Evolutionary conservation across 2,113 vertebrate genomes (phyloP).

Genomic region (Corythoichthys haematopterus): DNA sequence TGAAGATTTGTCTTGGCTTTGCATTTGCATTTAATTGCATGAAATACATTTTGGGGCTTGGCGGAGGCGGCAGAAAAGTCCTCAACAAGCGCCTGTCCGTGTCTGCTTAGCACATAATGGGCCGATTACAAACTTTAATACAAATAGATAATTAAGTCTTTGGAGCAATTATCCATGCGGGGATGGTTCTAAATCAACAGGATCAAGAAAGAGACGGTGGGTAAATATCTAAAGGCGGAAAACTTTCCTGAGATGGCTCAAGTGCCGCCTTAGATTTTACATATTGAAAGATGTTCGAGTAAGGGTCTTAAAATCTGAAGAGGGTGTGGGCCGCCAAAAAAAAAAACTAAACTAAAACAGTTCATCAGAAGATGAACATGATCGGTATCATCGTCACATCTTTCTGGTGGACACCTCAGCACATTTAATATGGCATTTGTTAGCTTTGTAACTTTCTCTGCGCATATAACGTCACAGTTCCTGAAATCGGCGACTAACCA

Average conservation of each 20-base stretch:
- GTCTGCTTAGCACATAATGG: slow-evolving; percentile 57
- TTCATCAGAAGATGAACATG: too few relatives aligned
- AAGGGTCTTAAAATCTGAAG: too few relatives aligned
- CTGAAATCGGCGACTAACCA: too few relatives aligned
- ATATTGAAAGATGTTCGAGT: background rate
- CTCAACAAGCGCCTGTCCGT: slow-evolving; percentile 51
- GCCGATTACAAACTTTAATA: slow-evolving; percentile 66
- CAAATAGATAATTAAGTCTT: slow-evolving; percentile 68
- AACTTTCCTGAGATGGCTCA: slow-evolving; percentile 61
- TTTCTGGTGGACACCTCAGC: too few relatives aligned
- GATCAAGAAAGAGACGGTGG: slow-evolving; percentile 55
- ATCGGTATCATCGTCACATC: too few relatives aligned
- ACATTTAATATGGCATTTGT: too few relatives aligned
- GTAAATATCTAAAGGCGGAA: slow-evolving; percentile 61
- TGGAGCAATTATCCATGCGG: slow-evolving; percentile 63
- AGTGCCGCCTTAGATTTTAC: slow-evolving; percentile 65
- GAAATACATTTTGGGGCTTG: slow-evolving; percentile 62
- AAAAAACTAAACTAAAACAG: too few relatives aligned
- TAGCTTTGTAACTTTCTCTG: too few relatives aligned
- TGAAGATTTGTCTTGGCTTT: slow-evolving; percentile 67
- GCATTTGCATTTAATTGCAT: slow-evolving; percentile 63
- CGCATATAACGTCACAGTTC: too few relatives aligned
- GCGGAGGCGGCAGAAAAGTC: slow-evolving; percentile 62
- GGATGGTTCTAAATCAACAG: slow-evolving; percentile 38
- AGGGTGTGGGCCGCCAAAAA: too few relatives aligned